phyloP scores from a whole-genome alignment of 2,888 invertebrate species.

The Drosophila pegasa region DNA sequence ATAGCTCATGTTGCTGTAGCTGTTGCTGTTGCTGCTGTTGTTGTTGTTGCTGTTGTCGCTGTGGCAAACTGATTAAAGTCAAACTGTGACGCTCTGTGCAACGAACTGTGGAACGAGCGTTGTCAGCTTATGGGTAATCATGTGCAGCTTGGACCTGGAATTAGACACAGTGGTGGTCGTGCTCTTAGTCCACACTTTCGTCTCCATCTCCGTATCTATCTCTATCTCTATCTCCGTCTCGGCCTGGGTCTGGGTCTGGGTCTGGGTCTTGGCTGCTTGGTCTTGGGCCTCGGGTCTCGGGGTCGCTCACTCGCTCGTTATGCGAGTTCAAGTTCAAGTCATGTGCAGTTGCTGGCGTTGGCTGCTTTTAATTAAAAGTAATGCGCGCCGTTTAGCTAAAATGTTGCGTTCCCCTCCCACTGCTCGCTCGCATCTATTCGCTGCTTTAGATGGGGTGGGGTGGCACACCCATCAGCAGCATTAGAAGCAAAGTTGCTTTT shows the following conservation, averaged over 20 bases:
- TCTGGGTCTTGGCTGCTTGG: conserved; percentile 5
- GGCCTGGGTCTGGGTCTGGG: conserved; percentile 15
- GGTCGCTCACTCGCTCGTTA: conserved; percentile 42
- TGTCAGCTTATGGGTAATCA: conserved; percentile 79
- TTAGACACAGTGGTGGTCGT: conserved; percentile 65
- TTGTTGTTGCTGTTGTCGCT: conserved; percentile 35
- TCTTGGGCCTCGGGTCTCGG: conserved; percentile 13
- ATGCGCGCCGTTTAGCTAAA: conserved; percentile 74
- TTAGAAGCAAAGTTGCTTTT: conserved; percentile 62
- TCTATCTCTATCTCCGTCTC: not conserved
- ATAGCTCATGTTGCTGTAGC: conserved; percentile 12
- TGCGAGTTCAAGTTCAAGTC: conserved; percentile 74
- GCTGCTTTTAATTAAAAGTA: conserved; percentile 78
- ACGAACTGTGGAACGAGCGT: conserved; percentile 69
- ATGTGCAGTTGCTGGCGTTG: conserved; percentile 67
- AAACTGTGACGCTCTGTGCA: conserved; percentile 68
- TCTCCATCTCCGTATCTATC: conserved; percentile 2
- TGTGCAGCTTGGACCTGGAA: conserved; percentile 61
- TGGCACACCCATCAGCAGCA: conserved; percentile 65
- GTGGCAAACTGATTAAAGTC: conserved; percentile 73
- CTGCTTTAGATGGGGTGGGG: conserved; percentile 36
- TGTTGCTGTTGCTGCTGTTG: conserved; percentile 18
- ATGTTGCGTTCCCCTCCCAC: conserved; percentile 29
- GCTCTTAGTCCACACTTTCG: conserved; percentile 21
- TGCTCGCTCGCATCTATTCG: conserved; percentile 16